A percentile compares a stretch with the other conserved stretches of the same genome.
Conservation (phyloP, 2,888 invertebrate genomes). For the Eristalis arbustorum region DNA sequence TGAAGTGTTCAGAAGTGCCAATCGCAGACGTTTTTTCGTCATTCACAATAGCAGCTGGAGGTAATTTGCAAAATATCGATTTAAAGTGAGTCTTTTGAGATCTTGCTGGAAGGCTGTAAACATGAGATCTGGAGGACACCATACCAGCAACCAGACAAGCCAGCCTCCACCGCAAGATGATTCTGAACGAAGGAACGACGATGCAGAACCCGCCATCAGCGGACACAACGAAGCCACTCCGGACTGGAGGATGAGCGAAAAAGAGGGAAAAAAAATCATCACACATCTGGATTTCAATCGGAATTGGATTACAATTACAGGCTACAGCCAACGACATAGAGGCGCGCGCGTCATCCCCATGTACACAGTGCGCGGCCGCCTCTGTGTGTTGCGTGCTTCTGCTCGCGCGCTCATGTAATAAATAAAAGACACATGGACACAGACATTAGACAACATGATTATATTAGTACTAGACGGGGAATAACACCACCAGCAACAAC, state of each 20-base stretch:
- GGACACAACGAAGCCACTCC: not conserved
- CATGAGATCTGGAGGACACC: not conserved
- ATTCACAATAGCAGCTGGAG: not conserved
- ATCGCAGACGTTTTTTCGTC: not conserved
- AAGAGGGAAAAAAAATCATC: conserved; percentile 10
- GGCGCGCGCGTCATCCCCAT: conserved; percentile 33
- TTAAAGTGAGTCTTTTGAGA: not conserved
- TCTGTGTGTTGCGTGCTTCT: conserved; percentile 10
- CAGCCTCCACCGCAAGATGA: not conserved
- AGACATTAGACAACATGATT: conserved; percentile 65
- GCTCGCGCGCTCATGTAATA: conserved; percentile 5
- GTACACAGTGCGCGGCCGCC: conserved; percentile 25
- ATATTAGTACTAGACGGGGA: conserved; percentile 49
- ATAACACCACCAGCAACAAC: conserved; percentile 36
- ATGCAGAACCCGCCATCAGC: conserved; percentile 4
- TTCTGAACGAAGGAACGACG: conserved; percentile 5
- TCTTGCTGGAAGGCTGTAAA: not conserved
- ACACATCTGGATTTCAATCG: conserved; percentile 53
- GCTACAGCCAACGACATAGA: conserved; percentile 45
- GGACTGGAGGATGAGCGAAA: conserved; percentile 9
- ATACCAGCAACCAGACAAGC: not conserved
- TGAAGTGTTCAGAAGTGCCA: not conserved
- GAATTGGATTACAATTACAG: conserved; percentile 64
- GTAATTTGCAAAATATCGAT: not conserved
- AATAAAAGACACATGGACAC: conserved; percentile 28